Percentiles rank a stretch among this genome's conserved stretches.
These are phyloP conservation scores for Lasiurus borealis DNA, from an alignment of 2,113 vertebrate genomes.

Conservation along the genomic window DNA sequence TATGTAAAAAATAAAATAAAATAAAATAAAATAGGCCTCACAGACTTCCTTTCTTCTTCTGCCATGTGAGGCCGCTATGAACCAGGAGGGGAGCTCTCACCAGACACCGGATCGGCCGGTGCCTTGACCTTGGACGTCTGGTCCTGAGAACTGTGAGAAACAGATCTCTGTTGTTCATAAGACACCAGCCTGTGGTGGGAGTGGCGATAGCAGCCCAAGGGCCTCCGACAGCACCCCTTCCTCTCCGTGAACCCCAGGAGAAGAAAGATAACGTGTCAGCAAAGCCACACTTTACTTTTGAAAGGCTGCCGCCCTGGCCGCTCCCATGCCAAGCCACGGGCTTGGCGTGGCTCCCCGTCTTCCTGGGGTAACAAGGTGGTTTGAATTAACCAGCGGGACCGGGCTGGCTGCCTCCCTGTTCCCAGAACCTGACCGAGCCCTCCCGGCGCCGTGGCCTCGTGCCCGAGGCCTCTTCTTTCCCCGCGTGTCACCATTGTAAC, in stretches of 20 bases:
- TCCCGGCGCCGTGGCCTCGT: background rate
- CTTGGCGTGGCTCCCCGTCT: background rate
- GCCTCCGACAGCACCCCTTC: background rate
- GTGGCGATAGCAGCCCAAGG: background rate
- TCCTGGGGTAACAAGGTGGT: background rate
- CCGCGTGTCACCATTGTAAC: background rate
- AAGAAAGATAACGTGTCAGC: background rate
- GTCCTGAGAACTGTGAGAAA: background rate
- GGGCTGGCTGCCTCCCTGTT: background rate
- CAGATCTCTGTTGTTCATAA: background rate
- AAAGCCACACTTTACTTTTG: background rate
- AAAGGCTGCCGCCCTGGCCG: background rate
- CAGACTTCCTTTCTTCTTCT: background rate
- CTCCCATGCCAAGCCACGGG: background rate
- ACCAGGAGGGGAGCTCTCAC: background rate
- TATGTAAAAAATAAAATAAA: no score
- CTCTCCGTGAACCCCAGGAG: background rate
- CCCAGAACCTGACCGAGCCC: background rate
- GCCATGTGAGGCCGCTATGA: fast-evolving
- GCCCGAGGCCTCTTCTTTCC: background rate
- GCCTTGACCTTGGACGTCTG: background rate
- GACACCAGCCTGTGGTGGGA: background rate
- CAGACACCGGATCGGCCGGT: background rate
- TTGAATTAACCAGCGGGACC: background rate
- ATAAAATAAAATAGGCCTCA: no score